Conservation (phyloP, 2,113 vertebrate species). For the Onychostoma macrolepis region DNA sequence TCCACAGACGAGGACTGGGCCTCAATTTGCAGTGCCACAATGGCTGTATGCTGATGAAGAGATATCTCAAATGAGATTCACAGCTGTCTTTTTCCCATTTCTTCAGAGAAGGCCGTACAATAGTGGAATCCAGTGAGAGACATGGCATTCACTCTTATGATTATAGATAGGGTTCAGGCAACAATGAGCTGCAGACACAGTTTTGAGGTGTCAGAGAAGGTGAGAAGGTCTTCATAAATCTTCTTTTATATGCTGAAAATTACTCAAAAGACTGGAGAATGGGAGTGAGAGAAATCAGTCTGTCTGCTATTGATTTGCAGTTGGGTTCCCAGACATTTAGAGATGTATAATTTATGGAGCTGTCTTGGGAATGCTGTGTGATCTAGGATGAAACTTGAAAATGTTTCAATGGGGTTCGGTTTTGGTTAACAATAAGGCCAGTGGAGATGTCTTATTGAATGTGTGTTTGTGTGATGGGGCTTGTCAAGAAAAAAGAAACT, state of each 20-base stretch:
- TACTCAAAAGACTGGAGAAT: conserved; percentile 37
- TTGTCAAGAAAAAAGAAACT: background rate
- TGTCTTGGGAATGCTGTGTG: conserved; percentile 64
- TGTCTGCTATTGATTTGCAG: conserved; percentile 33
- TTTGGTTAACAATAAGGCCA: background rate
- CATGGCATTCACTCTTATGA: conserved; percentile 26
- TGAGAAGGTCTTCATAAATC: conserved; percentile 37
- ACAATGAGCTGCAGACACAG: conserved; percentile 24
- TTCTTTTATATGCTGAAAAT: conserved; percentile 21
- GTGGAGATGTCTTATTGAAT: background rate
- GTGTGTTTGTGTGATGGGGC: background rate
- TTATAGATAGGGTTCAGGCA: conserved; percentile 24
- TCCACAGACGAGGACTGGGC: background rate
- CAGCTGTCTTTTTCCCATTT: conserved; percentile 41
- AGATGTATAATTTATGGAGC: conserved; percentile 71
- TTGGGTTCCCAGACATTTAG: conserved; percentile 59
- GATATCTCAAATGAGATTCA: conserved; percentile 55
- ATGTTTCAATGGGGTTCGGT: background rate
- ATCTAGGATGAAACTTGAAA: conserved; percentile 57
- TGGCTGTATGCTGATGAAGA: conserved; percentile 54
- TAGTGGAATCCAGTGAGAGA: conserved; percentile 2
- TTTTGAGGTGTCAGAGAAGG: conserved; percentile 4
- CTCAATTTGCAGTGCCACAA: conserved; percentile 53
- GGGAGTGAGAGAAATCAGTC: conserved; percentile 18
- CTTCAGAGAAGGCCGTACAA: conserved; percentile 30